These are phyloP conservation scores for Arctocebus calabarensis DNA, from an alignment of 2,797 vertebrate genomes.

Conservation along the genomic window DNA sequence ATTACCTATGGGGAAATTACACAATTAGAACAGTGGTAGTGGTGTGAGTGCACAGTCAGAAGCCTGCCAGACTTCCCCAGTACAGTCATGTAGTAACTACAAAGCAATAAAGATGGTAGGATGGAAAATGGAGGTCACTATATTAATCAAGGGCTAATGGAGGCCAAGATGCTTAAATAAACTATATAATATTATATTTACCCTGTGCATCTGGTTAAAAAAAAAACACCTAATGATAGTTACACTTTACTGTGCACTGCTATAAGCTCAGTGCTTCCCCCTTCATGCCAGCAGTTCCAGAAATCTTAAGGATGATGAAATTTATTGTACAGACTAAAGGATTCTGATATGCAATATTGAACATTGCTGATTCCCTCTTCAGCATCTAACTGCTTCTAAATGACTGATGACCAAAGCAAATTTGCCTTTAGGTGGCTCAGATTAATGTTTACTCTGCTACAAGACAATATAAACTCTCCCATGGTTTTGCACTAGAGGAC, in stretches of 20 bases:
- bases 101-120: neutral
- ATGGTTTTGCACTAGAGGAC: neutral
- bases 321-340: neutral
- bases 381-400: neutral
- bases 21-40: neutral
- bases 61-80: neutral
- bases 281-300: neutral
- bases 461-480: neutral
- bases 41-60: neutral
- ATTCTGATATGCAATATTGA: neutral
- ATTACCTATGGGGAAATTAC: conserved; percentile 23
- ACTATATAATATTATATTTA: neutral
- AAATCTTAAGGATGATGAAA: neutral
- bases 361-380: neutral
- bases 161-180: neutral
- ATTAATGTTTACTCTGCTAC: neutral
- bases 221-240: neutral
- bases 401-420: neutral
- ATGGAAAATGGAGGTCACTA: neutral
- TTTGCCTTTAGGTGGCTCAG: neutral
- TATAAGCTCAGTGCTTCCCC: neutral
- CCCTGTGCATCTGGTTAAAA: neutral
- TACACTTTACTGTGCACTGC: neutral
- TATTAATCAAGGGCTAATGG: neutral
- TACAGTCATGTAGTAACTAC: neutral